Base-by-base conservation (phyloP, 53 echinoderm and acorn worm genomes). In the Hippasteria phrygiana region DNA sequence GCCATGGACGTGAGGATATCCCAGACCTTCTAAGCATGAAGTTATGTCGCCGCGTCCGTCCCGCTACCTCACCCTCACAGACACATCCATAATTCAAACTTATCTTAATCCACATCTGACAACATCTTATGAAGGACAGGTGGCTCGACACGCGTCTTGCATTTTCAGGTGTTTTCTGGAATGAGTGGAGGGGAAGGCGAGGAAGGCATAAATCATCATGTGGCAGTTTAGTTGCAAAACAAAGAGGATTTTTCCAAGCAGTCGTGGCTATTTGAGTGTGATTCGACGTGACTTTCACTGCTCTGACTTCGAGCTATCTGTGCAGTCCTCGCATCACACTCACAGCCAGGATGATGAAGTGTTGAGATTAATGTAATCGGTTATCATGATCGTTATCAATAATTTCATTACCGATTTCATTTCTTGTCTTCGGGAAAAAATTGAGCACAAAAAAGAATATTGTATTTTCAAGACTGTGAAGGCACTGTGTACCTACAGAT, bases 61-160 rank as follows among this genome's bases (percentile, higher is more conserved):
- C 32, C 35, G 64, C 4, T 28, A 9, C 4, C 33, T 1, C 62
- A 62, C 24, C n/a, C 78, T n/a, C 24, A 12, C 22, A 36, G 59
- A 39, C 56, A 56, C 17, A 17, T 8, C 40, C 81, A 81, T 63
- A 81, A 66, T 47, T 29, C 64, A 2, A 65, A 63, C 41, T 81
- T 81, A 43, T 65, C 81, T 63, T 65, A 63, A 64, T 65, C 24
- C 28, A 16, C 64, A 63, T 28, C 81, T 63, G 81, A 81, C 81
- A 81, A 20, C 31, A 64, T 50, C 51, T 45, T 64, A 81, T 81
- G 43, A 29, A 38, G 18, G 66, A 63, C 81, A 81, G 81, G 63
- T 81, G 59, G 41, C 13, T 28, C 11, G 28, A 1, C 64, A 38
- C 5, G 81, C 81, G 37, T 27, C 45, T 26, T 64, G 63, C 41